These are phyloP conservation scores for Notarius lentiginosus DNA, from an alignment of 2,113 vertebrate genomes.

Conservation along the genomic window DNA sequence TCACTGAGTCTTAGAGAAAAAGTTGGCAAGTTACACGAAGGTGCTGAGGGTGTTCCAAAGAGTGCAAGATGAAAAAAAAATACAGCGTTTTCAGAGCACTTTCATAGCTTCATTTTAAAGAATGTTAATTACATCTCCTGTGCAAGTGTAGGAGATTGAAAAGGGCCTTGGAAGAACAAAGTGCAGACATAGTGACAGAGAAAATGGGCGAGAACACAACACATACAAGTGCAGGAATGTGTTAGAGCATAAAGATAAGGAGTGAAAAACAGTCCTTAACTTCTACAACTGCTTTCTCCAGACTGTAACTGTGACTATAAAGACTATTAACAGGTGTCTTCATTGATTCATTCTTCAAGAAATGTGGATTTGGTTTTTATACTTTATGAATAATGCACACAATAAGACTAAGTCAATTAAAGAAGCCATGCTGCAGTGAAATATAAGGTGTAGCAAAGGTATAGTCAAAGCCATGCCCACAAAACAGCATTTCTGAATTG, in stretches of 20 bases:
- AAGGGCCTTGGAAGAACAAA: neutral
- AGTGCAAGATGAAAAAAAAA: neutral
- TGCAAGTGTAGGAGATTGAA: neutral
- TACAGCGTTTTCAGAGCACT: neutral
- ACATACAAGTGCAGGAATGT: no score
- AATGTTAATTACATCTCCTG: neutral
- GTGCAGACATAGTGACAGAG: neutral
- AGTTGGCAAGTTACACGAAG: neutral
- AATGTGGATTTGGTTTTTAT: neutral
- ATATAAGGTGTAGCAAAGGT: neutral
- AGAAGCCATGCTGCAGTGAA: neutral
- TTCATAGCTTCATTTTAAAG: neutral
- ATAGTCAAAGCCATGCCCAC: neutral
- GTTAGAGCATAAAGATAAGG: neutral
- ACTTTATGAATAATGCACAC: neutral
- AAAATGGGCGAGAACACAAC: neutral
- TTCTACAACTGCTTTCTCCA: neutral
- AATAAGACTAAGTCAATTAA: neutral
- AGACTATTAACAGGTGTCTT: neutral
- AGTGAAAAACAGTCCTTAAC: neutral
- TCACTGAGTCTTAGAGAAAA: neutral
- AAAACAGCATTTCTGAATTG: neutral
- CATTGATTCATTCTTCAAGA: neutral
- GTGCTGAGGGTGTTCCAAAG: neutral
- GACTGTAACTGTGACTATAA: neutral